Percentiles rank a stretch among this genome's conserved stretches.
phyloP scores from a whole-genome alignment of 2,888 invertebrate species.

The Portevinia maculata region DNA sequence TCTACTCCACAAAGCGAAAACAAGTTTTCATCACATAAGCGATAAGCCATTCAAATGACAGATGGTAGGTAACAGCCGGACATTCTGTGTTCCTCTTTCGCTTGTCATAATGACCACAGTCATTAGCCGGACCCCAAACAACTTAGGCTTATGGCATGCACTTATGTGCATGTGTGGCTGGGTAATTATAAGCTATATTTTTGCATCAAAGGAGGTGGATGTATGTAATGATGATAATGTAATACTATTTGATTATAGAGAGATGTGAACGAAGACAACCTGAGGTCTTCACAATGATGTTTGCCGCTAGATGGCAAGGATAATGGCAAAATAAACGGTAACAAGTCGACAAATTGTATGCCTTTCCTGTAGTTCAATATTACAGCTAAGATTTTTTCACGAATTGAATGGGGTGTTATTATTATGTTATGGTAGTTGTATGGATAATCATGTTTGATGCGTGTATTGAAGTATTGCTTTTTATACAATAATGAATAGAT shows the following conservation, averaged over 20 bases:
- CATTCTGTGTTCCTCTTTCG: conserved; percentile 48
- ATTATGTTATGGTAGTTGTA: too few relatives aligned
- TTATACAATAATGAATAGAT: too few relatives aligned
- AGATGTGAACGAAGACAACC: conserved; percentile 32
- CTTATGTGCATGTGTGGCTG: conserved; percentile 59
- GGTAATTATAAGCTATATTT: conserved; percentile 67
- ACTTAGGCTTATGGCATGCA: conserved; percentile 32
- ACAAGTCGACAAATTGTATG: too few relatives aligned
- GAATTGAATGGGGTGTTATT: too few relatives aligned
- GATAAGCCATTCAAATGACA: conserved; percentile 65
- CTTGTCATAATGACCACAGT: conserved; percentile 67
- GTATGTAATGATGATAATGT: conserved; percentile 60
- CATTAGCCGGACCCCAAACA: conserved; percentile 49
- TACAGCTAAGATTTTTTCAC: too few relatives aligned
- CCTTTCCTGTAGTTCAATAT: too few relatives aligned
- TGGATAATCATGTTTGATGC: too few relatives aligned
- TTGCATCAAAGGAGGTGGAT: conserved; percentile 52
- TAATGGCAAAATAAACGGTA: too few relatives aligned
- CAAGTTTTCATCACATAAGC: conserved; percentile 48
- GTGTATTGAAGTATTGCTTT: too few relatives aligned
- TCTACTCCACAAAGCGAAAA: conserved; percentile 29
- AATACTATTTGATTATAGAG: conserved; percentile 68
- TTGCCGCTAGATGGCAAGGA: too few relatives aligned
- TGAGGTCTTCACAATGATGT: neutral
- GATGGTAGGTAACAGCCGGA: conserved; percentile 67